Evolutionary conservation across 2,888 invertebrate genomes (phyloP), one percentile per base, ranked within the genome.

Genomic region (Meiosimyza platycephala): DNA sequence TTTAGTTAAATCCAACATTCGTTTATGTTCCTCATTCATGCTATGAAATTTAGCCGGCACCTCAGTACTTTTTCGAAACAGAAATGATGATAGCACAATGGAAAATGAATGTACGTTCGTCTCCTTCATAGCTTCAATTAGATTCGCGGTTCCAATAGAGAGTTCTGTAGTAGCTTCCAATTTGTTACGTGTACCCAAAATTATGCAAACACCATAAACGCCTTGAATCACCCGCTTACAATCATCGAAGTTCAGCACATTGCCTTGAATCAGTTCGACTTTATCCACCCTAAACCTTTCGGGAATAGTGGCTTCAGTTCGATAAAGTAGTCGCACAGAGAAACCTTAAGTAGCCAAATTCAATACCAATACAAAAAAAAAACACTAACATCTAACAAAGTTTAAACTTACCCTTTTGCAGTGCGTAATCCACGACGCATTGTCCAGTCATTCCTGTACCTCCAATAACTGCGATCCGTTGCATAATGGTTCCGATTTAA

Each of bases 391-490:
- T 33, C 3, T 2, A 22, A 68, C 13, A 52, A 47, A 47, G 59
- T 7, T n/a, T 52, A 9, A 15, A 69, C 76, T 80, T 89, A 94
- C 95, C 95, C 90, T 93, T 92, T 83, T 93, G 90, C 2, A 95
- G 86, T 6, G 95, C 95, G 72, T 93, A 90, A 82, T 93, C 91
- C 2, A 93, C 88, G 9, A 92, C 92, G 85, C 94, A 94, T 72
- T 93, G 88, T 51, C 95, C 95, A 76, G 95, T 94, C 89, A 91
- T 92, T 65, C 86, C 95, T 78, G 95, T 94, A 15, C 93, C 92
- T 74, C 95, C 95, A 83, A 96, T 94, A 82, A 96, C 91, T 69
- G 94, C 93, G 79, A 96, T 89, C 86, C 92, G 93, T 85, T 92
- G 91, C 93, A 94, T 94, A 78, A 76, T 74, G 11, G 11, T 66